phyloP scores from a whole-genome alignment of 2,888 invertebrate genomes.

The Mythimna albipuncta region DNA sequence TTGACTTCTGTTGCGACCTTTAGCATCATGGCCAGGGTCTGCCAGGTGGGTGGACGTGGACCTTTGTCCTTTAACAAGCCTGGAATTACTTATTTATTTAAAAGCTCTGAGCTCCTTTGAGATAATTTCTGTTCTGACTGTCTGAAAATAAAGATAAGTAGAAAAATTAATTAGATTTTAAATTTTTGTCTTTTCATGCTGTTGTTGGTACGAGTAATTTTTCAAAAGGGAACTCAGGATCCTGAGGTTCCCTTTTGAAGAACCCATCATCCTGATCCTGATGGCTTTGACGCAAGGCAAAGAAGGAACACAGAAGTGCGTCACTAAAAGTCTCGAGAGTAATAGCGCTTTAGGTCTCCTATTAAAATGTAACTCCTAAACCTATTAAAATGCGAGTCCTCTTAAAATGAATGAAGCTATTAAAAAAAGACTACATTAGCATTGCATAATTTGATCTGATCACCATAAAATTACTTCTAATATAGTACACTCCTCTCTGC shows the following conservation, averaged over 20 bases:
- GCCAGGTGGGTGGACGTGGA: slow-evolving; percentile 34
- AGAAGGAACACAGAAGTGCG: too few relatives aligned
- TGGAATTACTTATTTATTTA: slow-evolving; percentile 1
- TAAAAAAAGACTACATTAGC: neutral
- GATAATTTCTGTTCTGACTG: neutral
- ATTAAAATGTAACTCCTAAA: too few relatives aligned
- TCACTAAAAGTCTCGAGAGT: too few relatives aligned
- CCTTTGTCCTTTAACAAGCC: slow-evolving; percentile 31
- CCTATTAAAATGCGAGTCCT: too few relatives aligned
- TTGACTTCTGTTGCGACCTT: slow-evolving; percentile 47
- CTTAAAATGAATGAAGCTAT: neutral
- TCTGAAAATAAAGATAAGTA: neutral
- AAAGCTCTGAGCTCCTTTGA: neutral
- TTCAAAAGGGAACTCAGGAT: too few relatives aligned
- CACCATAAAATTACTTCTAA: slow-evolving; percentile 4
- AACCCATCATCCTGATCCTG: too few relatives aligned
- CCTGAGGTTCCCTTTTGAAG: too few relatives aligned
- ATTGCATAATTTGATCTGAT: neutral
- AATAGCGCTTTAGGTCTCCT: too few relatives aligned
- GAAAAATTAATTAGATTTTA: neutral
- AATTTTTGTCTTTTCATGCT: neutral
- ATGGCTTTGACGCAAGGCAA: too few relatives aligned
- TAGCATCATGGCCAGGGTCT: slow-evolving; percentile 32
- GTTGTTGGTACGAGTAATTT: too few relatives aligned
- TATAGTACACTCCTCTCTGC: neutral